Conservation (phyloP, 2,113 vertebrate species). For the Pseudorhombus dupliciocellatus region DNA sequence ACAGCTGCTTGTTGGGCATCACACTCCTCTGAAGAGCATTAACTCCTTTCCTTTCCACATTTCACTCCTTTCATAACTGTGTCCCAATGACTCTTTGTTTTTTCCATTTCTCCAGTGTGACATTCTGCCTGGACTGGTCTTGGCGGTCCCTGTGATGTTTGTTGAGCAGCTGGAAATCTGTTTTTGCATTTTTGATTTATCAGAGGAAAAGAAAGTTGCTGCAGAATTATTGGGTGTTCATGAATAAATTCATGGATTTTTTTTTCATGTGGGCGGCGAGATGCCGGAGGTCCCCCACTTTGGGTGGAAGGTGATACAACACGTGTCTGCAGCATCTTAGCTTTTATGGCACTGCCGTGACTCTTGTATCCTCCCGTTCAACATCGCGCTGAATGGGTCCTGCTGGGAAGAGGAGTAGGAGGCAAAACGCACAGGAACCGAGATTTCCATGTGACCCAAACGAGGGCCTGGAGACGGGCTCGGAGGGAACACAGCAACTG, state of each 20-base stretch:
- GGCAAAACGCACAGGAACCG: background rate
- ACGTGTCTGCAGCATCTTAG: slow-evolving; percentile 32
- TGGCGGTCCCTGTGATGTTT: background rate
- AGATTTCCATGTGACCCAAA: too few species aligned
- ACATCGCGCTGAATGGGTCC: slow-evolving; percentile 39
- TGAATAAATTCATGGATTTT: background rate
- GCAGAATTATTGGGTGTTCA: too few species aligned
- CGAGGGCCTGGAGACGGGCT: slow-evolving; percentile 19
- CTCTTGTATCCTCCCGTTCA: slow-evolving; percentile 45
- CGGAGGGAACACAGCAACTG: slow-evolving; percentile 22
- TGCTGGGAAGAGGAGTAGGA: slow-evolving; percentile 40
- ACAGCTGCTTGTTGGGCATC: too few species aligned
- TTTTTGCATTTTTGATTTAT: too few species aligned
- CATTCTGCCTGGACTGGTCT: background rate
- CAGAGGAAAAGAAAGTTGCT: too few species aligned
- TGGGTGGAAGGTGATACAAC: slow-evolving; percentile 19
- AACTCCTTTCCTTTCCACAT: background rate
- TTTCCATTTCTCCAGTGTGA: background rate
- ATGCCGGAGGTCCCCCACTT: background rate
- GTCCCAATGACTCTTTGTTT: too few species aligned
- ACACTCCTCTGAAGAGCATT: too few species aligned
- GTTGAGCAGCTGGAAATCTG: background rate
- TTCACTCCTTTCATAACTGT: too few species aligned
- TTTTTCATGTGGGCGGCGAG: background rate
- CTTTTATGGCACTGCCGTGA: slow-evolving; percentile 49